These are phyloP conservation scores for Drosophila fuyamai DNA, from an alignment of 1,140 invertebrate genomes.

Conservation along the genomic window DNA sequence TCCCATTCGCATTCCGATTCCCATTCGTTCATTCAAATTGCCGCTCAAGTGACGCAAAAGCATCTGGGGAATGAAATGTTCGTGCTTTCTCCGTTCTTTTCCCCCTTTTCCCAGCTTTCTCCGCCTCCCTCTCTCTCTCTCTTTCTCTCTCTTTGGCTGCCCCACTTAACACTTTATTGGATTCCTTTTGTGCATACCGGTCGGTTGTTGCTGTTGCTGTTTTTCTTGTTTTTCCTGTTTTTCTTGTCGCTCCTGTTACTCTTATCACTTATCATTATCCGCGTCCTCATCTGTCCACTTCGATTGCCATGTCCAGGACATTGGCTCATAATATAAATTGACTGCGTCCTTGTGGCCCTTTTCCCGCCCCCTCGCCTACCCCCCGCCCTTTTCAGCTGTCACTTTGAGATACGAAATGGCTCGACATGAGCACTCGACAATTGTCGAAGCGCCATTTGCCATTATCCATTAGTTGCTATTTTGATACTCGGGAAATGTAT, in stretches of 20 bases:
- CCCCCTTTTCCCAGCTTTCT: background rate
- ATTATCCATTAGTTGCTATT: background rate
- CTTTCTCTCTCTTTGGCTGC: background rate
- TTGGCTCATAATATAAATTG: slow-evolving; percentile 67
- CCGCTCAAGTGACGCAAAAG: slow-evolving; percentile 63
- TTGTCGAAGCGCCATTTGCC: slow-evolving; percentile 7
- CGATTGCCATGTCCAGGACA: slow-evolving; percentile 47
- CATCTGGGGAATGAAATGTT: slow-evolving; percentile 60
- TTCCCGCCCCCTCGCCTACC: background rate
- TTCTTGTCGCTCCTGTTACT: slow-evolving; percentile 11
- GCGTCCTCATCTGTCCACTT: slow-evolving; percentile 51
- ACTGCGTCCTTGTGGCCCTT: slow-evolving; percentile 20
- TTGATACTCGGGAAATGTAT: background rate
- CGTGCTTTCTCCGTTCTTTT: slow-evolving; percentile 6
- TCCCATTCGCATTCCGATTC: slow-evolving; percentile 37
- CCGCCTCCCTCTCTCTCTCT: background rate
- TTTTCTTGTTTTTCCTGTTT: slow-evolving; percentile 19
- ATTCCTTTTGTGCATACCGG: slow-evolving; percentile 48
- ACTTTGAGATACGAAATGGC: slow-evolving; percentile 68
- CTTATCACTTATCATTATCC: slow-evolving; percentile 47
- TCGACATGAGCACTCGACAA: slow-evolving; percentile 12
- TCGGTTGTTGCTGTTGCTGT: slow-evolving; percentile 3
- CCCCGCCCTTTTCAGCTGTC: slow-evolving; percentile 33
- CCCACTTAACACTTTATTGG: slow-evolving; percentile 68
- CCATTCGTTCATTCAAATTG: slow-evolving; percentile 50